These are phyloP conservation scores for Dorcus parallelipipedus DNA, from an alignment of 2,888 invertebrate genomes.

Conservation along the genomic window DNA sequence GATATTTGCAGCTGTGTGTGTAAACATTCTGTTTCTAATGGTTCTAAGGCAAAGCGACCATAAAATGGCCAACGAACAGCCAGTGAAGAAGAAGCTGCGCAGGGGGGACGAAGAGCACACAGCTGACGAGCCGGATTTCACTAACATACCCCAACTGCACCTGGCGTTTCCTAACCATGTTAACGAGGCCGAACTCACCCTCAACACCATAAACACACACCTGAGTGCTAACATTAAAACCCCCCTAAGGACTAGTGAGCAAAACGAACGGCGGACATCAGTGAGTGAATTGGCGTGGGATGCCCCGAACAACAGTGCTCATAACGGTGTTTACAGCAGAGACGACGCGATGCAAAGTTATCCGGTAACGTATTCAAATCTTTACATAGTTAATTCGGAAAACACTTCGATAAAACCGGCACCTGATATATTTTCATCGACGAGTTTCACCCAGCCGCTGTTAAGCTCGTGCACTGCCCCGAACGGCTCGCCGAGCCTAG, in stretches of 20 bases:
- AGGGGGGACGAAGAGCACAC: slow-evolving; percentile 59
- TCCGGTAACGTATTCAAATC: background rate
- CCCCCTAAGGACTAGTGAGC: slow-evolving; percentile 30
- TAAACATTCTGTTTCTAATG: slow-evolving; percentile 50
- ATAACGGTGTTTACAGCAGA: slow-evolving; percentile 10
- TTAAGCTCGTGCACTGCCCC: slow-evolving; percentile 9
- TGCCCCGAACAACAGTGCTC: background rate
- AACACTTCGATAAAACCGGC: slow-evolving; percentile 23
- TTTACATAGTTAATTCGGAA: slow-evolving; percentile 10
- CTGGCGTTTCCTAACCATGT: slow-evolving; percentile 31
- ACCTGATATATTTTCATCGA: slow-evolving; percentile 19
- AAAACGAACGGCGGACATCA: slow-evolving; percentile 10
- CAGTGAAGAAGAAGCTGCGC: slow-evolving; percentile 79
- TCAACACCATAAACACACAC: slow-evolving; percentile 36
- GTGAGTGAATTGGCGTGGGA: slow-evolving; percentile 3
- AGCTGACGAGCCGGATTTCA: slow-evolving; percentile 57
- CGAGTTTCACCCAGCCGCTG: slow-evolving; percentile 14
- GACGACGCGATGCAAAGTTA: background rate
- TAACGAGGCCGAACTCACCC: slow-evolving; percentile 41
- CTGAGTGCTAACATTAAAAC: slow-evolving; percentile 28
- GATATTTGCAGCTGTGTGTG: slow-evolving; percentile 2
- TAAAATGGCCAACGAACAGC: slow-evolving; percentile 76
- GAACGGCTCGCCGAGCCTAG: slow-evolving; percentile 2
- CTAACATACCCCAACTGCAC: slow-evolving; percentile 37
- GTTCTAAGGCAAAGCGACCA: slow-evolving; percentile 61